phyloP scores from a whole-genome alignment of 1,140 invertebrate genomes.

The Calliphora vicina region DNA sequence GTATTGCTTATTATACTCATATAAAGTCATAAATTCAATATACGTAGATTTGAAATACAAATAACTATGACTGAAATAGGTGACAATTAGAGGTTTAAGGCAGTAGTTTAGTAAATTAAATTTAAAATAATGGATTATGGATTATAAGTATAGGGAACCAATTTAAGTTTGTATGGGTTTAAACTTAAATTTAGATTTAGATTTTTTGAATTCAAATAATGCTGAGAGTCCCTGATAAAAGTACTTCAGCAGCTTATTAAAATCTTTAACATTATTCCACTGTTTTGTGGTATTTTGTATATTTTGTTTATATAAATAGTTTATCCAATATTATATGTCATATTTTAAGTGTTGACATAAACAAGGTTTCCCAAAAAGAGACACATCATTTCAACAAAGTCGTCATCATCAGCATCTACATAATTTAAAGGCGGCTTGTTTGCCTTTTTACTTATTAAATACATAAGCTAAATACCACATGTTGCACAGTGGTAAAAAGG shows the following conservation, averaged over 20 bases:
- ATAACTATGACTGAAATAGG: neutral
- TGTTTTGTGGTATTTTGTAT: neutral
- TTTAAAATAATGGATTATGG: neutral
- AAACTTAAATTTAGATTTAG: no score
- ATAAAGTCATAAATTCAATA: no score
- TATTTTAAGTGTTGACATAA: slow-evolving; percentile 22
- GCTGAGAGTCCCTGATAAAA: neutral
- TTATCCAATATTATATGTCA: neutral
- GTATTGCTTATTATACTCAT: neutral
- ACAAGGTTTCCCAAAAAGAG: neutral
- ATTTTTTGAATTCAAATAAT: no score
- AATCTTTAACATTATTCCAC: neutral
- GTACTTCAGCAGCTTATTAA: slow-evolving; percentile 10
- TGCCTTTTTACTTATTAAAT: neutral
- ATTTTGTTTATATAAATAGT: no score
- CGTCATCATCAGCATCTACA: neutral
- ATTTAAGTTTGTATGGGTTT: no score
- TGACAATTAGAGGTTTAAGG: neutral
- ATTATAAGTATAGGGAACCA: no score
- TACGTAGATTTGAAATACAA: no score
- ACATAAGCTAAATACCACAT: neutral
- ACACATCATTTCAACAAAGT: neutral
- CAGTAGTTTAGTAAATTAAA: neutral
- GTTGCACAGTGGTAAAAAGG: neutral
- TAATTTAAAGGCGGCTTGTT: slow-evolving; percentile 14